Evolutionary conservation across 2,797 vertebrate genomes (phyloP).

Genomic region (Chanos chanos): DNA sequence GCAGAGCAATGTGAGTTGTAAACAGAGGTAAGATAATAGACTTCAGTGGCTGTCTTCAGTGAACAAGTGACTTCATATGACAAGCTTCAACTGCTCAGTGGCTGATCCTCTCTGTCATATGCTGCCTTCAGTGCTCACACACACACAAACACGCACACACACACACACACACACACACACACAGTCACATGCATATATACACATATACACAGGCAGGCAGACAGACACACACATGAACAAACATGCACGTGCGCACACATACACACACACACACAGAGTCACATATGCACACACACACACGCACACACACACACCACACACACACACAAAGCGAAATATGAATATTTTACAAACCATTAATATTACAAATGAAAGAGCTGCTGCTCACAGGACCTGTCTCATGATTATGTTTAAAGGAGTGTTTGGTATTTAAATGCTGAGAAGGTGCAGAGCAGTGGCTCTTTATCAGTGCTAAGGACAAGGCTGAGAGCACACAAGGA

Average conservation of each 20-base stretch:
- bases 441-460: conserved; percentile 28
- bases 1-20: no score
- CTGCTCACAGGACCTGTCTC: conserved; percentile 17
- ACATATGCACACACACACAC: no score
- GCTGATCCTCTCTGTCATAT: background rate
- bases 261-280: background rate
- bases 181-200: no score
- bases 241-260: background rate
- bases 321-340: no score
- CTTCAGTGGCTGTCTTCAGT: background rate
- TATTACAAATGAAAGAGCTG: conserved; percentile 18
- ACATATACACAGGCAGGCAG: no score
- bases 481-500: conserved; percentile 22
- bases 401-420: conserved; percentile 34
- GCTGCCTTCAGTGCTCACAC: background rate
- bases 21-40: no score
- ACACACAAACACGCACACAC: no score
- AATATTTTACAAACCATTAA: no score
- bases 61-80: background rate
- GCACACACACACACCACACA: no score
- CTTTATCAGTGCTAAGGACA: conserved; percentile 30
- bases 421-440: conserved; percentile 32
- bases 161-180: background rate
- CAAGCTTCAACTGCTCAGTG: background rate
- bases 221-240: no score